phyloP scores from a whole-genome alignment of 2,888 invertebrate genomes.

The Drosophila monieri region DNA sequence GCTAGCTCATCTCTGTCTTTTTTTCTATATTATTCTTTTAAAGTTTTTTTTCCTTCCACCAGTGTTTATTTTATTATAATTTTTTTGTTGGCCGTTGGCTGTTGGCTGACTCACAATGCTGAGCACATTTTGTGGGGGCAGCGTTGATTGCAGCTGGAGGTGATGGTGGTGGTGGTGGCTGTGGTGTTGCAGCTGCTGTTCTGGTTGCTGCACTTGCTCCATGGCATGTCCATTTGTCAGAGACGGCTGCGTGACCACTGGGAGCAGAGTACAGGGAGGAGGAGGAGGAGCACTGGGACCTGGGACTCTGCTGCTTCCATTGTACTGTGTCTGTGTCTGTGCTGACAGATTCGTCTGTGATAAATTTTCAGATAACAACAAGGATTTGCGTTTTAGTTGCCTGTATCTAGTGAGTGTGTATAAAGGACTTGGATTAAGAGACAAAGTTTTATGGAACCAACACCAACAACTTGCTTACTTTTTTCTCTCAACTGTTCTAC shows the following conservation, averaged over 20 bases:
- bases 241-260: slow-evolving; percentile 50
- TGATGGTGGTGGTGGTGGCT: slow-evolving; percentile 54
- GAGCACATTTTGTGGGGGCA: slow-evolving; percentile 79
- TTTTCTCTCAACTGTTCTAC: slow-evolving; percentile 44
- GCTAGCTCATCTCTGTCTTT: slow-evolving; percentile 46
- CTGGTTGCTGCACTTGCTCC: slow-evolving; percentile 68
- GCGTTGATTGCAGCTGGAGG: slow-evolving; percentile 60
- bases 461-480: slow-evolving; percentile 59
- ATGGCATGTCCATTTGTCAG: slow-evolving; percentile 76
- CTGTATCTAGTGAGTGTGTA: slow-evolving; percentile 8
- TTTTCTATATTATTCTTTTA: slow-evolving; percentile 9
- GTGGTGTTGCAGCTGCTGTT: slow-evolving; percentile 57
- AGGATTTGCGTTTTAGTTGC: slow-evolving; percentile 77
- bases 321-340: slow-evolving; percentile 65
- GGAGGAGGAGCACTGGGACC: slow-evolving; percentile 15
- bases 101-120: slow-evolving; percentile 82
- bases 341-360: slow-evolving; percentile 80
- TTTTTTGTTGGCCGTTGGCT: slow-evolving; percentile 39
- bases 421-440: slow-evolving; percentile 39
- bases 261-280: background rate
- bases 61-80: slow-evolving; percentile 74
- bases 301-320: slow-evolving; percentile 58
- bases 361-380: slow-evolving; percentile 80
- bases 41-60: slow-evolving; percentile 18
- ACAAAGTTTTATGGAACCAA: slow-evolving; percentile 50